Percentiles rank a stretch among this genome's conserved stretches.
phyloP scores from a whole-genome alignment of 2,113 vertebrate genomes.

The Poecile atricapillus region DNA sequence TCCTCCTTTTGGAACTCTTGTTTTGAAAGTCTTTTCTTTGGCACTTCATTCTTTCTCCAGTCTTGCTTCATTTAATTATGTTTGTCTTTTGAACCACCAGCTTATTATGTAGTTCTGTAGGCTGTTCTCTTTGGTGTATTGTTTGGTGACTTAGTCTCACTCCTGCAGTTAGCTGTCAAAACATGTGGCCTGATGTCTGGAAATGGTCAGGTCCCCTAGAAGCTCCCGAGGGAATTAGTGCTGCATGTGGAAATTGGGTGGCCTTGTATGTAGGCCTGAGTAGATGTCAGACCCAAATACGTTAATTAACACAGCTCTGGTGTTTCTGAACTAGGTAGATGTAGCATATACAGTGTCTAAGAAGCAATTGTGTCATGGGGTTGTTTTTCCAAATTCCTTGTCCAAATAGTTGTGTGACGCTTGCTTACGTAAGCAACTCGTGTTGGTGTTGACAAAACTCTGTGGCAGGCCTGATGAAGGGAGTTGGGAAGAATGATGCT shows the following conservation, averaged over 20 bases:
- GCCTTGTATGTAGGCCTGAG: not conserved
- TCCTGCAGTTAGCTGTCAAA: not conserved
- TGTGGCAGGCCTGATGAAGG: not conserved
- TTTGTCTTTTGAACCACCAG: not conserved
- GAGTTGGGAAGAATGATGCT: not conserved
- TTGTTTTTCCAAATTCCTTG: not conserved
- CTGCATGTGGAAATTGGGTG: not conserved
- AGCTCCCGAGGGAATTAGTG: not conserved
- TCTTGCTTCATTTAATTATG: not conserved
- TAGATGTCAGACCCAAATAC: not conserved
- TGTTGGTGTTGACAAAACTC: not conserved
- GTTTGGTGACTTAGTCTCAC: not conserved
- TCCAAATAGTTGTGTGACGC: not conserved
- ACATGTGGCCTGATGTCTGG: not conserved
- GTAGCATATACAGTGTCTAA: not conserved
- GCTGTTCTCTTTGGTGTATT: not conserved
- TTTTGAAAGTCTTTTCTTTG: not conserved
- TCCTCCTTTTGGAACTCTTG: not conserved
- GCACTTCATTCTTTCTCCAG: not conserved
- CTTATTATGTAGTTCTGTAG: not conserved
- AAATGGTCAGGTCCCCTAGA: not conserved
- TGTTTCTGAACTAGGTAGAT: not conserved
- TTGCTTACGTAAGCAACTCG: not conserved
- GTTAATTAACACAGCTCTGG: not conserved
- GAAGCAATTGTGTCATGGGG: not conserved